Evolutionary conservation across 2,888 invertebrate species (phyloP).

Genomic region (Parnassius smintheus): DNA sequence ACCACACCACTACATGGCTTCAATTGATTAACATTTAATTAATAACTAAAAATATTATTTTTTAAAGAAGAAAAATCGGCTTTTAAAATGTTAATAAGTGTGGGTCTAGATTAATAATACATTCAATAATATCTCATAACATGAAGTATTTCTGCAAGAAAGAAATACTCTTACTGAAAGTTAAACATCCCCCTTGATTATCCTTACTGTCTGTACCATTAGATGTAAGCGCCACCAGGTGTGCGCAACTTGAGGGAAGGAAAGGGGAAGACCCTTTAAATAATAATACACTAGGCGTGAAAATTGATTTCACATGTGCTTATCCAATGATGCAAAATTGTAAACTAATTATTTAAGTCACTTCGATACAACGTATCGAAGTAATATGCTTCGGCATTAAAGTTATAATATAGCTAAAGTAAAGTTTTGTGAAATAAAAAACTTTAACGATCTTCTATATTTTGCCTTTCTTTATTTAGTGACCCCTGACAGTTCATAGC

Average conservation of each 20-base stretch:
- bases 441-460: no score
- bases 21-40: no score
- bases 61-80: no score
- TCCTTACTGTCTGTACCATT: neutral
- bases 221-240: slow-evolving; percentile 21
- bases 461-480: no score
- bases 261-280: slow-evolving; percentile 25
- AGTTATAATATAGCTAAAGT: no score
- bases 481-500: no score
- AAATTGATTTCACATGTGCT: slow-evolving; percentile 38
- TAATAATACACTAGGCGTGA: slow-evolving; percentile 37
- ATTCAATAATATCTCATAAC: neutral
- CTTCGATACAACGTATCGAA: no score
- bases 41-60: no score
- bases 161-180: neutral
- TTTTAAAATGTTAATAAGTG: no score
- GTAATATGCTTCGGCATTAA: no score
- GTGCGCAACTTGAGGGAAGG: slow-evolving; percentile 28
- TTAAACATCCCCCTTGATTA: neutral
- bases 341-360: slow-evolving; percentile 1
- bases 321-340: neutral
- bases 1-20: no score
- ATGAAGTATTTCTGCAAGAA: neutral
- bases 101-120: neutral
- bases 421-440: no score